Percentiles rank a stretch among this genome's conserved stretches.
Evolutionary conservation across 2,797 vertebrate species (phyloP).

Genomic region (Lithobates pipiens): DNA sequence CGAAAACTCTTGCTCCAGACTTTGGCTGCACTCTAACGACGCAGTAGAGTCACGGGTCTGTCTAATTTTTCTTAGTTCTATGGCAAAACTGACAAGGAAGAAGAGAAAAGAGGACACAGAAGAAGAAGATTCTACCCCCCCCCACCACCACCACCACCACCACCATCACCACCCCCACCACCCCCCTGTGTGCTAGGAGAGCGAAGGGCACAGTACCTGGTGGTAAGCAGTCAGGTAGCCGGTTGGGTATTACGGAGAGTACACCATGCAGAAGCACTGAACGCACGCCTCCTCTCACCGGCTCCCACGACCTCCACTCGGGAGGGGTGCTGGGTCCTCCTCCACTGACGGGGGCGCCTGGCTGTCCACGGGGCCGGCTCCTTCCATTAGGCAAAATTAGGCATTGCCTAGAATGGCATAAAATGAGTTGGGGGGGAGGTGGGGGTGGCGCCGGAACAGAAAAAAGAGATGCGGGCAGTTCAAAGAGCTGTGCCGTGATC

Average conservation of each 20-base stretch:
- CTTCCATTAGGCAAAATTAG: constrained; percentile 61
- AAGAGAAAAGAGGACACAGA: background rate
- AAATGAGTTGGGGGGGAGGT: background rate
- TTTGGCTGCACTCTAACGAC: constrained; percentile 13
- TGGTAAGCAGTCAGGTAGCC: constrained; percentile 76
- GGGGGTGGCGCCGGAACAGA: constrained; percentile 29
- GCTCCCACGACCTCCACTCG: constrained; percentile 64
- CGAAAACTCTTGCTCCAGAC: constrained; percentile 24
- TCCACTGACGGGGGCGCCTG: constrained; percentile 70
- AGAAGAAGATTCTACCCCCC: constrained; percentile 16
- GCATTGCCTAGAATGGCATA: constrained; percentile 28
- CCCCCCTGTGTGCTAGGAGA: constrained; percentile 45
- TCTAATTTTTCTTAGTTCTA: constrained; percentile 3
- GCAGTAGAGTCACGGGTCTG: background rate
- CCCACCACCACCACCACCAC: background rate
- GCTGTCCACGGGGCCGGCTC: constrained; percentile 41
- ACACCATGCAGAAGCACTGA: constrained; percentile 70
- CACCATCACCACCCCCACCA: background rate
- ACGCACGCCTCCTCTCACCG: constrained; percentile 74
- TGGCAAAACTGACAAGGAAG: background rate
- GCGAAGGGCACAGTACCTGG: constrained; percentile 75
- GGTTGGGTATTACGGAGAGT: constrained; percentile 71
- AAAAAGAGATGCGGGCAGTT: constrained; percentile 27
- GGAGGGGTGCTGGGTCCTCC: constrained; percentile 72
- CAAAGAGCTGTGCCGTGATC: constrained; percentile 18